Percentiles rank a stretch among this genome's conserved stretches.
Evolutionary conservation across 1,140 invertebrate genomes (phyloP).

Genomic region (Pectinophora gossypiella): DNA sequence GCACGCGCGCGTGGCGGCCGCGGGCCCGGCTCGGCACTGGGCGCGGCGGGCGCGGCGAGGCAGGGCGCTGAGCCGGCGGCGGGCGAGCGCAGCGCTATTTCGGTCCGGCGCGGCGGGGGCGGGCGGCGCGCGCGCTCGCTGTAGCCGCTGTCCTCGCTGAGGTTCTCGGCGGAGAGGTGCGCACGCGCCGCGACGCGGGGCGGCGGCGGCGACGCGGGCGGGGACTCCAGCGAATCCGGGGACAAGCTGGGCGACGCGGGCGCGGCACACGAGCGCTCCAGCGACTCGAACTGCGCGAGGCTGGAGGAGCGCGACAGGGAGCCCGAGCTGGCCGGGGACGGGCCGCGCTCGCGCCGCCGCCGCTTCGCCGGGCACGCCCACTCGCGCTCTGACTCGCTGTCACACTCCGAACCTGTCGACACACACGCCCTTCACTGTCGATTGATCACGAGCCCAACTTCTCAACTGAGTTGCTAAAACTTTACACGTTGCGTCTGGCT

Average conservation of each 20-base stretch:
- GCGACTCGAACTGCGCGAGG: conserved; percentile 86
- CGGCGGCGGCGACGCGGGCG: conserved; percentile 63
- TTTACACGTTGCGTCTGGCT: background rate
- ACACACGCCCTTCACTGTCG: conserved; percentile 9
- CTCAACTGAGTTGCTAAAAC: too few relatives aligned
- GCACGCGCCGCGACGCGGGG: conserved; percentile 46
- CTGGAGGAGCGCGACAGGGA: conserved; percentile 83
- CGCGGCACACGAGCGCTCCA: conserved; percentile 81
- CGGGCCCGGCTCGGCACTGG: conserved; percentile 52
- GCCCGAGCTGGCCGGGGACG: conserved; percentile 61
- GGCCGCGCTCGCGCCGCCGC: conserved; percentile 75
- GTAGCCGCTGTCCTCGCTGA: conserved; percentile 86
- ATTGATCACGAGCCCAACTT: background rate
- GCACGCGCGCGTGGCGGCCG: conserved; percentile 69
- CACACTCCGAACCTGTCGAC: conserved; percentile 64
- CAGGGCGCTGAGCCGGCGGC: conserved; percentile 54
- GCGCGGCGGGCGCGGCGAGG: conserved; percentile 34
- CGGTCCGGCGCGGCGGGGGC: conserved; percentile 46
- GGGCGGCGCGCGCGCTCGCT: conserved; percentile 68
- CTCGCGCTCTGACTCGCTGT: conserved; percentile 83
- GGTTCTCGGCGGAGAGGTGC: conserved; percentile 81
- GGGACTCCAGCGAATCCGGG: conserved; percentile 58
- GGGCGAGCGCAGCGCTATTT: conserved; percentile 47
- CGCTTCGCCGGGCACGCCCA: conserved; percentile 87
- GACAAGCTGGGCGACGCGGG: conserved; percentile 64